Evolutionary conservation across 2,888 invertebrate species (phyloP), one percentile per base, ranked within the genome.

Genomic region (Amiota mariae): DNA sequence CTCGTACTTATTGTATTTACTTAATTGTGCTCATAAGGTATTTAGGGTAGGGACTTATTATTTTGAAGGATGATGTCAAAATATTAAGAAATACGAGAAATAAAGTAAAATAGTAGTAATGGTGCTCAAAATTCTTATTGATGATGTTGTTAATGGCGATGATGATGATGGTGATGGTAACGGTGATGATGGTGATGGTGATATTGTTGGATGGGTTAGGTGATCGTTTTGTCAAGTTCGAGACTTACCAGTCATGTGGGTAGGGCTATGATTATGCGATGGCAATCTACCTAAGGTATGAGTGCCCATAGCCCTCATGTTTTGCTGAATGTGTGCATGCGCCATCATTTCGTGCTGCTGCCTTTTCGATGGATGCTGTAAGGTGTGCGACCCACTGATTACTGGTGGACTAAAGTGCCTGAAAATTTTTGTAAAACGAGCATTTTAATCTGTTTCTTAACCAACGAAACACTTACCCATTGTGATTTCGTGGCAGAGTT

Each of bases 281-380:
- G 92, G 92, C 89, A 92, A 88, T 87, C 94, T 92, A 88, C 93
- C 94, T 82, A 94, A 92, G 87, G 93, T 94, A 91, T 93, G 94
- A 90, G 91, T 92, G 89, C 84, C 91, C 90, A 91, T 88, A 90
- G 91, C 89, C 89, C 91, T 88, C 90, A 90, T 89, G 75, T 90
- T 89, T 85, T 90, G 90, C 86, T 90, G 90, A 81, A 89, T 88
- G 90, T 91, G 90, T 85, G 90, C 88, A 89, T 91, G 89, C 86
- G 92, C 90, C 89, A 90, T 88, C 89, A 89, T 89, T 81, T 89
- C 89, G 79, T 89, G 89, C 78, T 88, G 90, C 80, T 90, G 90
- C 57, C 88, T 85, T 84, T 90, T 89, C 67, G 88, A 88, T 72
- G 90, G 90, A 82, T 90, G 90, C 81, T 90, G 90, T 74, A 90